Base-by-base conservation (phyloP, 2,888 invertebrate species). In the Timandra comae region DNA sequence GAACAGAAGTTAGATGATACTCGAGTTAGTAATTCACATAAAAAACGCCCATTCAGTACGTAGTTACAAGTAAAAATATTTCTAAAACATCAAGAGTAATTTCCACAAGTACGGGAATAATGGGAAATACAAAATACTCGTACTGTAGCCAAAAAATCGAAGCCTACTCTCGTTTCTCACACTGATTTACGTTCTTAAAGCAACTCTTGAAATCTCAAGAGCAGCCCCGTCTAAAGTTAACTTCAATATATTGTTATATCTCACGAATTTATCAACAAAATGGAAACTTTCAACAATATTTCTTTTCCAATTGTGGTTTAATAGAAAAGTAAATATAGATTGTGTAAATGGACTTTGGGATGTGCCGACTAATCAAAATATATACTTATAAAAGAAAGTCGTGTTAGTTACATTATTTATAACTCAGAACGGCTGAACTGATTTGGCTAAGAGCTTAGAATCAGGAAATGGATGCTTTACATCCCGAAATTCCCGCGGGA, bases 291-390 rank as follows among this genome's bases (percentile, higher is more conserved):
- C 16, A 3, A 16, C 16, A 16, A 16, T 29, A 16, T 8, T 24
- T 30, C 24, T 12, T 24, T 23, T 25, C n/a, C 20, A 19, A 19
- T 26, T 16, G 29, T 11, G 9, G 19, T 19, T 28, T 26, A 21
- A 34, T 29, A 30, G 11, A 30, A 27, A 23, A 28, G 10, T 27
- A 30, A 35, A 23, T 35, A 35, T 16, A 31, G n/a, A 31, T 30
- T 16, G 4, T 16, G 1, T 16, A 16, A 16, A 16, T 16, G 16
- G 3, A 1, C 16, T 16, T 16, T 1, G 16, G n/a, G n/a, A n/a
- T n/a, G n/a, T n/a, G n/a, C n/a, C n/a, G n/a, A n/a, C n/a, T n/a
- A n/a, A n/a, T n/a, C n/a, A n/a, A n/a, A n/a, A n/a, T n/a, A n/a
- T n/a, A n/a, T n/a, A n/a, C n/a, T n/a, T n/a, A n/a, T n/a, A n/a